These are phyloP conservation scores for Parus major DNA, from an alignment of 2,113 vertebrate genomes.

Conservation along the genomic window DNA sequence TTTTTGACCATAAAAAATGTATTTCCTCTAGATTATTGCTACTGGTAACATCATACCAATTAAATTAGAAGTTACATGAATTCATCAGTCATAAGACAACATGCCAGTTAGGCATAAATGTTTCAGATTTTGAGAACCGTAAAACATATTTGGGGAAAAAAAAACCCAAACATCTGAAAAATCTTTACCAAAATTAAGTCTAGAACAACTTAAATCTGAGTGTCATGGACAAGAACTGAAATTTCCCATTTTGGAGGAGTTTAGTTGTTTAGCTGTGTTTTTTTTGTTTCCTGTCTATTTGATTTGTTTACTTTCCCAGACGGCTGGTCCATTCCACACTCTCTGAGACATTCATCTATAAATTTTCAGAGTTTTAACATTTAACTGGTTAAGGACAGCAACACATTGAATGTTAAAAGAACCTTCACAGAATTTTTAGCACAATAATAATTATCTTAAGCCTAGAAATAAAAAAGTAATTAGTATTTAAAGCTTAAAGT, in stretches of 20 bases:
- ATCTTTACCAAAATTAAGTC: not conserved
- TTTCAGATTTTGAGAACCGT: not conserved
- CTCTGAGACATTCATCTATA: not conserved
- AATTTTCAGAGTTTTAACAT: not conserved
- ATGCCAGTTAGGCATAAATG: fast-evolving
- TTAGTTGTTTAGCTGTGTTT: not conserved
- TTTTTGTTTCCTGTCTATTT: not conserved
- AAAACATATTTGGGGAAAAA: not conserved
- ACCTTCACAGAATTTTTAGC: not conserved
- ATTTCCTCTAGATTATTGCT: not conserved
- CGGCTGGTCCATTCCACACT: not conserved
- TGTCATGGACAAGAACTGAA: not conserved
- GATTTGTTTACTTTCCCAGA: not conserved
- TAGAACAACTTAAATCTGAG: not conserved
- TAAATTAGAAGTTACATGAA: not conserved
- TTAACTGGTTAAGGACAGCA: not conserved
- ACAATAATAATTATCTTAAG: not conserved
- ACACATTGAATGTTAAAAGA: not conserved
- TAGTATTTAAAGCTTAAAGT: not conserved
- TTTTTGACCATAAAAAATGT: not conserved
- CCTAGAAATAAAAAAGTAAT: not conserved
- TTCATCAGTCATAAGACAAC: not conserved
- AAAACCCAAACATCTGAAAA: fast-evolving
- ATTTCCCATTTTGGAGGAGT: not conserved
- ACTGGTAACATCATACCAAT: not conserved